These are phyloP conservation scores for Diloba caeruleocephala DNA, from an alignment of 2,888 invertebrate genomes.

Conservation along the genomic window DNA sequence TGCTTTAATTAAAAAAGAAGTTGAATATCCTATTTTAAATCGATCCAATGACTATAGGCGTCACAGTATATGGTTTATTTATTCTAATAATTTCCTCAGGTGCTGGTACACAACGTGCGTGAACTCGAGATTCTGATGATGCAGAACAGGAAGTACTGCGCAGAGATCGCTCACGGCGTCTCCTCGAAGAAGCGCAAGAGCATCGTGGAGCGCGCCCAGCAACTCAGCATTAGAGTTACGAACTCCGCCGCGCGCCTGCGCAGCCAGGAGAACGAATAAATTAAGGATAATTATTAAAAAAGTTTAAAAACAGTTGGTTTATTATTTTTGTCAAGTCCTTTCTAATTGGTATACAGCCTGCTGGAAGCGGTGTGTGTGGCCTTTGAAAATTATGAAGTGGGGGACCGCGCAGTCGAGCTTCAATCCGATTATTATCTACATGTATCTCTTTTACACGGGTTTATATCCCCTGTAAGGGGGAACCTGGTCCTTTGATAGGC, in stretches of 20 bases:
- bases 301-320: conserved; percentile 22
- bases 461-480: too few relatives aligned
- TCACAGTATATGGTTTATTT: too few relatives aligned
- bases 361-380: too few relatives aligned
- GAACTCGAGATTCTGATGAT: conserved; percentile 99
- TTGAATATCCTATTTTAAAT: too few relatives aligned
- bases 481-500: too few relatives aligned
- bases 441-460: too few relatives aligned
- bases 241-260: conserved; percentile 98
- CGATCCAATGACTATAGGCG: too few relatives aligned
- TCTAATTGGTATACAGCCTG: too few relatives aligned
- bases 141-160: conserved; percentile 99
- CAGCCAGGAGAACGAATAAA: conserved; percentile 99
- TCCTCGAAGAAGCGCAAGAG: conserved; percentile 99
- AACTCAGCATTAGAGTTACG: conserved; percentile 97
- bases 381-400: too few relatives aligned
- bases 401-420: too few relatives aligned
- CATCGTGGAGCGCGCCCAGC: conserved; percentile 99
- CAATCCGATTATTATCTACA: too few relatives aligned
- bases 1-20: too few relatives aligned
- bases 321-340: not conserved
- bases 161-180: conserved; percentile 99
- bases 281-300: conserved; percentile 59
- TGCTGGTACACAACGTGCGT: conserved; percentile 89
- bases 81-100: conserved; percentile 68